phyloP scores from a whole-genome alignment of 2,113 vertebrate species.

The Procavia capensis region DNA sequence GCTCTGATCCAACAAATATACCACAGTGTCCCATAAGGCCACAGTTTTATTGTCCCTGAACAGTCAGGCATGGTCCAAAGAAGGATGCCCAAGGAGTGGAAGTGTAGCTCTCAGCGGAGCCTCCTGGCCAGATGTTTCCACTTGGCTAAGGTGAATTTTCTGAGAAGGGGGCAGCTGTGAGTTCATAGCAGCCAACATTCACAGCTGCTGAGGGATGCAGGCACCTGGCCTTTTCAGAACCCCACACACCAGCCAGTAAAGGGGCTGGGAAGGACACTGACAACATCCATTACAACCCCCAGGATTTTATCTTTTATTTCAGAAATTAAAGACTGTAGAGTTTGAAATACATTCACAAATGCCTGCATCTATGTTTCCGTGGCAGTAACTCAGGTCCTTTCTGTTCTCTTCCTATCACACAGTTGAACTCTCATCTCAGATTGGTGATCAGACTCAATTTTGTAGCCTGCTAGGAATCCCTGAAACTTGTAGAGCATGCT shows the following conservation, averaged over 20 bases:
- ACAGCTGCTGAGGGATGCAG: not conserved
- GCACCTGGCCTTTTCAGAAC: not conserved
- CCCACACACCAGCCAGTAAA: not conserved
- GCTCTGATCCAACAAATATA: not conserved
- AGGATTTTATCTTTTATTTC: not conserved
- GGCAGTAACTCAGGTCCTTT: not conserved
- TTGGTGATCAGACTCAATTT: conserved; percentile 56
- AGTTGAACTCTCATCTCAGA: conserved; percentile 41
- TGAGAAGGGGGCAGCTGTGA: not conserved
- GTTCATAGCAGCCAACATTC: not conserved
- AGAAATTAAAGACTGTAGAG: not conserved
- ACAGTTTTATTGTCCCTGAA: not conserved
- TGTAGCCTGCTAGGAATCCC: conserved; percentile 31
- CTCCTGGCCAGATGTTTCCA: not conserved
- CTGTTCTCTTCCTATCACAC: not conserved
- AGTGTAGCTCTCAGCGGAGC: rapidly evolving
- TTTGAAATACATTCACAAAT: not conserved
- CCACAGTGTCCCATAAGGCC: rapidly evolving
- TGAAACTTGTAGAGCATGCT: conserved; percentile 49
- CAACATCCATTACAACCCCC: not conserved
- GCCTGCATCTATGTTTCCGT: not conserved
- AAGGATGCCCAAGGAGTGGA: not conserved
- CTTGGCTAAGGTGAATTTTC: not conserved
- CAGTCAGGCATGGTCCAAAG: too few species aligned
- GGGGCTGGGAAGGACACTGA: not conserved